Evolutionary conservation across 2,888 invertebrate genomes (phyloP).

Genomic region (Alloplasta piceator): DNA sequence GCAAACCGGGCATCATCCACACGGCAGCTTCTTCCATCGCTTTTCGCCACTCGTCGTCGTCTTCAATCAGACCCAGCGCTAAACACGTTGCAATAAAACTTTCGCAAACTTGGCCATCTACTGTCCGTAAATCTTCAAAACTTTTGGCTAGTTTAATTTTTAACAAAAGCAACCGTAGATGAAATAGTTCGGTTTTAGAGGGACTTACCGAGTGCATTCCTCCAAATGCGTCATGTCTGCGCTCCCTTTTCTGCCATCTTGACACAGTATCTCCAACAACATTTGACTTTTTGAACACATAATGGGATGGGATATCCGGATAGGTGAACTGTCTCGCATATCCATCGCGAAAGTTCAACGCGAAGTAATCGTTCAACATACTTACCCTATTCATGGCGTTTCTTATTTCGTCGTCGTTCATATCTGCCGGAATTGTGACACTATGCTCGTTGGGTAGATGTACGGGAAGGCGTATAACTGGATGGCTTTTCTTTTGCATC

Average conservation of each 20-base stretch:
- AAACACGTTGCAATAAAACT: slow-evolving; percentile 53
- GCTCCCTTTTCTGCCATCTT: slow-evolving; percentile 44
- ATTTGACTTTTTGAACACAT: slow-evolving; percentile 22
- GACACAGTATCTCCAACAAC: background rate
- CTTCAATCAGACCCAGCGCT: slow-evolving; percentile 24
- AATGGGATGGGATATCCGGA: background rate
- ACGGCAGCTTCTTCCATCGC: slow-evolving; percentile 62
- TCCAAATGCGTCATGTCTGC: slow-evolving; percentile 59
- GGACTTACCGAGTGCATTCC: slow-evolving; percentile 69
- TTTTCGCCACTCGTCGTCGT: slow-evolving; percentile 34
- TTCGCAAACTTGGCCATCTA: slow-evolving; percentile 12
- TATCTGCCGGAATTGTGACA: slow-evolving; percentile 29
- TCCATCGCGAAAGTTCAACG: background rate
- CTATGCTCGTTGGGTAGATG: slow-evolving; percentile 37
- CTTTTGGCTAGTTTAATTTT: slow-evolving; percentile 68
- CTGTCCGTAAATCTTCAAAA: slow-evolving; percentile 63
- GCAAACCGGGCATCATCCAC: too few relatives aligned
- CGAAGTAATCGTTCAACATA: slow-evolving; percentile 46
- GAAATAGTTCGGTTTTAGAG: slow-evolving; percentile 67
- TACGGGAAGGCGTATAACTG: background rate
- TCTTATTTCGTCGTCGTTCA: slow-evolving; percentile 34
- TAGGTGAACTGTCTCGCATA: too few relatives aligned
- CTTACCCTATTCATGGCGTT: slow-evolving; percentile 29
- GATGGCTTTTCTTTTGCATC: too few relatives aligned
- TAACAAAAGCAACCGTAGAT: slow-evolving; percentile 70